Evolutionary conservation across 2,797 vertebrate genomes (phyloP), one percentile per base, ranked within the genome.

Genomic region (Melanogrammus aeglefinus): DNA sequence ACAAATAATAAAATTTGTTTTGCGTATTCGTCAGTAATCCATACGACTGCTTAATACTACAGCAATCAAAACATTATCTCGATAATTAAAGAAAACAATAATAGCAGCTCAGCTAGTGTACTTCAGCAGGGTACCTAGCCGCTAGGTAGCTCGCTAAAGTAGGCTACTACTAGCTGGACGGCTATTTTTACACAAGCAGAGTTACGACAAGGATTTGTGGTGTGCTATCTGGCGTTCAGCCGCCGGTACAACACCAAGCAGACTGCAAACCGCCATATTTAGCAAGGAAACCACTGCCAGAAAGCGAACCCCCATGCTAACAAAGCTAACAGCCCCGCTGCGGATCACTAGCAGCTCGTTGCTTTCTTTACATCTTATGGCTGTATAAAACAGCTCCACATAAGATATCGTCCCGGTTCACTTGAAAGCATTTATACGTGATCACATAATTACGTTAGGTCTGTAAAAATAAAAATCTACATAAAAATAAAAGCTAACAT

Each of bases 201-300:
- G n/a, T 10, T 27, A 27, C 63, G 6, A 63, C 57, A 18, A 9
- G 57, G 63, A 27, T 10, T 12, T 10, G 63, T 13, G 24, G 63
- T 16, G 35, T 18, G 82, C 38, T 81, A 72, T 84, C 83, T 79
- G 77, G 78, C 81, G 82, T 80, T 77, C 81, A 80, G 74, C 3
- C 70, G 79, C 36, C 84, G 76, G 3, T 76, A 31, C 39, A 21
- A 21, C 39, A n/a, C 27, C 29, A 71, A 75, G 74, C 80, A 82
- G 77, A 82, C 79, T 38, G 70, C 75, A 84, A 81, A 81, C 84
- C 86, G 86, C 87, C 88, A 90, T 88, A 83, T 91, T 91, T 84
- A 85, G 83, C 10, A 24, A 51, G 66, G 76, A 39, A 82, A 76
- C 77, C 79, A 47, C 8, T 84, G 84, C 84, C 87, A 84, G 81